A percentile compares a stretch with the other conserved stretches of the same genome.
Evolutionary conservation across 2,113 vertebrate species (phyloP).

Genomic region (human): DNA sequence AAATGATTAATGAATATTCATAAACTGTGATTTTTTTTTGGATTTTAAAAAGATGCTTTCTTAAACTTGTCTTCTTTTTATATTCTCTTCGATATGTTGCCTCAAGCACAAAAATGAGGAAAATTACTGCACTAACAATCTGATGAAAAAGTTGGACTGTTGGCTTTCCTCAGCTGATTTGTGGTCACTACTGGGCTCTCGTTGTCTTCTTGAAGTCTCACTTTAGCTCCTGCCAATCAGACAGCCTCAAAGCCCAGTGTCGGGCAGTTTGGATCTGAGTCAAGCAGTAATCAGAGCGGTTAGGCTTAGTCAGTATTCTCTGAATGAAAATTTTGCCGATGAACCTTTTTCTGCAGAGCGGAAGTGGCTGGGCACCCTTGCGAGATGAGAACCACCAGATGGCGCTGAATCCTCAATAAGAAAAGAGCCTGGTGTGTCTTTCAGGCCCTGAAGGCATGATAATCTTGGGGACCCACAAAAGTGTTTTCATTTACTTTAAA

Average conservation of each 20-base stretch:
- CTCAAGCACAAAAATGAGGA: neutral
- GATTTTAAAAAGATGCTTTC: neutral
- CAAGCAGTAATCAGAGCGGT: neutral
- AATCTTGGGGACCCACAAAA: neutral
- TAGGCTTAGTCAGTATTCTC: neutral
- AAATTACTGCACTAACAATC: neutral
- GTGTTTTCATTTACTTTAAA: neutral
- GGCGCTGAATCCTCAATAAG: neutral
- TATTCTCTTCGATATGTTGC: neutral
- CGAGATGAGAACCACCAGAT: neutral
- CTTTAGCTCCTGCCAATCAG: neutral
- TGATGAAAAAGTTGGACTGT: neutral
- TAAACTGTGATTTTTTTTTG: neutral
- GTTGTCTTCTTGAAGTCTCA: neutral
- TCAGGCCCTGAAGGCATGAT: fast-evolving
- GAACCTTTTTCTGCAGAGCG: neutral
- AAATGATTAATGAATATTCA: neutral
- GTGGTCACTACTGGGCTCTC: too few relatives aligned
- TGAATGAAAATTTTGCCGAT: neutral
- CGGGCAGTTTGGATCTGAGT: neutral
- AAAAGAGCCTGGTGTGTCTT: fast-evolving
- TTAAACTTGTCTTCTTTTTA: neutral
- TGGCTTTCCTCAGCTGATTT: neutral
- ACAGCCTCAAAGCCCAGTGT: neutral
- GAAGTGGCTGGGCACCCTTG: fast-evolving